These are phyloP conservation scores for Chrysolina americana DNA, from an alignment of 2,888 invertebrate genomes.

Conservation along the genomic window DNA sequence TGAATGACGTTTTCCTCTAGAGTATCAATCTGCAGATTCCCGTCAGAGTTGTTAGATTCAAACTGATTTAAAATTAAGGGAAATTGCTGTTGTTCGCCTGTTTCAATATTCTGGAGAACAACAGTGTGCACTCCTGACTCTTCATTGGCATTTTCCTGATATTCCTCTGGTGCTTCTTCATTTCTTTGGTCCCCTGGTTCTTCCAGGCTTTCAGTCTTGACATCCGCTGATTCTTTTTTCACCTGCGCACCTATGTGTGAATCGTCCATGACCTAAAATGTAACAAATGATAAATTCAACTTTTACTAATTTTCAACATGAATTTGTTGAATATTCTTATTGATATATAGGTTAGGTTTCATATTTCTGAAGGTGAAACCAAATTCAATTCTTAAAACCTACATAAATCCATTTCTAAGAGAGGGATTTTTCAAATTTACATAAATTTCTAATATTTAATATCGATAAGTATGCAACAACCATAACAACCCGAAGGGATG, in stretches of 20 bases:
- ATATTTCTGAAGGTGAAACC: neutral
- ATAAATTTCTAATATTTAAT: neutral
- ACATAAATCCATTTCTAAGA: no score
- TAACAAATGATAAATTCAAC: neutral
- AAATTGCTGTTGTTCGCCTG: slow-evolving; percentile 45
- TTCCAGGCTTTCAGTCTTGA: slow-evolving; percentile 38
- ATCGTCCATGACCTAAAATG: slow-evolving; percentile 36
- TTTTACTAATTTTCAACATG: no score
- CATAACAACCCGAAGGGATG: neutral
- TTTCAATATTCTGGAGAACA: slow-evolving; percentile 56
- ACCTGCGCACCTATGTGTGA: slow-evolving; percentile 25
- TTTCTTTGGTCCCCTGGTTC: slow-evolving; percentile 31
- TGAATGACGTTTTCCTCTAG: slow-evolving; percentile 53
- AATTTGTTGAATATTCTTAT: no score
- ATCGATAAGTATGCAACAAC: neutral
- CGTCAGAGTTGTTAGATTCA: slow-evolving; percentile 56
- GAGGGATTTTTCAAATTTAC: neutral
- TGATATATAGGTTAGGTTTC: neutral
- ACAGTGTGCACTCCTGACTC: slow-evolving; percentile 50
- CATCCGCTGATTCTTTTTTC: slow-evolving; percentile 36
- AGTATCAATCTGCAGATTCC: slow-evolving; percentile 57
- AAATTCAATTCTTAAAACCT: no score
- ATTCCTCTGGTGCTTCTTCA: slow-evolving; percentile 18
- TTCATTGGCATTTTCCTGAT: neutral
- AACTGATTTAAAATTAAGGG: slow-evolving; percentile 57